Conservation (phyloP, 1,140 invertebrate genomes). For the Procambarus clarkii region DNA sequence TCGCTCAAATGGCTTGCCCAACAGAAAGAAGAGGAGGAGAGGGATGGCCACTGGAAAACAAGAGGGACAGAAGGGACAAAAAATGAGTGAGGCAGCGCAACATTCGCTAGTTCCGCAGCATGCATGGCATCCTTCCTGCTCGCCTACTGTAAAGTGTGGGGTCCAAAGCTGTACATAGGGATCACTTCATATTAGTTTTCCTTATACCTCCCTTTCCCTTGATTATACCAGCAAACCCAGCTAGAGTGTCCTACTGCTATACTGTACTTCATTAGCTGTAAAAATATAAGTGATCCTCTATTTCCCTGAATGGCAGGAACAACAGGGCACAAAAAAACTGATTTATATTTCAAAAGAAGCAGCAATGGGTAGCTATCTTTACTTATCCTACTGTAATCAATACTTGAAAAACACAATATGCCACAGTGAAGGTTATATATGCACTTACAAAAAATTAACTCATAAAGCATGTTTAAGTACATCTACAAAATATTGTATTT, state of each 20-base stretch:
- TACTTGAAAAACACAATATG: slow-evolving; percentile 15
- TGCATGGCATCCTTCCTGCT: slow-evolving; percentile 38
- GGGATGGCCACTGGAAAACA: slow-evolving; percentile 74
- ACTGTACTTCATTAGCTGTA: not conserved
- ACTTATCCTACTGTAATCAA: not conserved
- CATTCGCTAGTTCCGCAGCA: slow-evolving; percentile 43
- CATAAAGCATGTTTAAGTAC: not conserved
- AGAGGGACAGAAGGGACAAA: slow-evolving; percentile 67
- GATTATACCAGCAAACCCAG: not conserved
- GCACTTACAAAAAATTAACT: not conserved
- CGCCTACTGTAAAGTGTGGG: slow-evolving; percentile 23
- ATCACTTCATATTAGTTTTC: slow-evolving; percentile 18
- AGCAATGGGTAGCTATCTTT: not conserved
- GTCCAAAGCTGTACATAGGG: not conserved
- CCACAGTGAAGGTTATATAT: not conserved
- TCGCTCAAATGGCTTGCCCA: slow-evolving; percentile 77
- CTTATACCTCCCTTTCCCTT: not conserved
- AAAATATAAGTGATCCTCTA: not conserved
- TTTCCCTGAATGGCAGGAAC: not conserved
- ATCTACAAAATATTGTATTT: slow-evolving; percentile 3
- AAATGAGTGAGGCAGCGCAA: slow-evolving; percentile 56
- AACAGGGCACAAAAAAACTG: slow-evolving; percentile 5
- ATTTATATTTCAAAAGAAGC: not conserved
- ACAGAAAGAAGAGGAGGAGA: slow-evolving; percentile 73
- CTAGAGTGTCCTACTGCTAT: not conserved